Conservation (phyloP, 2,113 vertebrate species). For the Semicossyphus pulcher region DNA sequence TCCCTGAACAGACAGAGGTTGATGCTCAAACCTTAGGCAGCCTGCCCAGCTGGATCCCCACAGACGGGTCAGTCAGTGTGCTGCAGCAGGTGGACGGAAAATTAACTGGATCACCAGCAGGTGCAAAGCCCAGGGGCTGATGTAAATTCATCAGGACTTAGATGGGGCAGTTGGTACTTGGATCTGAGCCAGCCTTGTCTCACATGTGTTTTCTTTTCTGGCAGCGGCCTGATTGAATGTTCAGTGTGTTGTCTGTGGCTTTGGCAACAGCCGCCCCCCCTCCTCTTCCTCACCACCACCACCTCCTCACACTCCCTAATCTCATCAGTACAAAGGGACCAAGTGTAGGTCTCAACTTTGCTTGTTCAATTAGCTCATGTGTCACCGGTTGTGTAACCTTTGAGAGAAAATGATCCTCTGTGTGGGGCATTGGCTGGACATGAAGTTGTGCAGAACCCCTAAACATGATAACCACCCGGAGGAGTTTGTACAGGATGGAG, state of each 20-base stretch:
- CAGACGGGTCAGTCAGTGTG: slow-evolving; percentile 57
- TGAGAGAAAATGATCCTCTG: slow-evolving; percentile 48
- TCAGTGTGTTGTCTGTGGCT: slow-evolving; percentile 78
- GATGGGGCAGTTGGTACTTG: slow-evolving; percentile 78
- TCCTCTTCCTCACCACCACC: background rate
- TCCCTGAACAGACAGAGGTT: slow-evolving; percentile 14
- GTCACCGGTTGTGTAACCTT: slow-evolving; percentile 56
- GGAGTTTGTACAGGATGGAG: slow-evolving; percentile 32
- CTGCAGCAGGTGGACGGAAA: slow-evolving; percentile 74
- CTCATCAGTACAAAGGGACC: slow-evolving; percentile 64
- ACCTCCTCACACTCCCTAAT: slow-evolving; percentile 55
- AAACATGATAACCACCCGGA: slow-evolving; percentile 30
- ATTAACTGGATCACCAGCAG: slow-evolving; percentile 80
- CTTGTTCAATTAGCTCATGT: slow-evolving; percentile 53
- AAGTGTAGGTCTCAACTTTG: slow-evolving; percentile 39
- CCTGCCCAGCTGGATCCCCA: slow-evolving; percentile 58
- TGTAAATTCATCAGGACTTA: slow-evolving; percentile 79
- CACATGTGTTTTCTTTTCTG: slow-evolving; percentile 76
- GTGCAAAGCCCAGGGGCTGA: slow-evolving; percentile 80
- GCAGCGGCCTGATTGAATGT: slow-evolving; percentile 71
- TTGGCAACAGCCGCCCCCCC: slow-evolving; percentile 58
- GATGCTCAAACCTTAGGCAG: slow-evolving; percentile 45
- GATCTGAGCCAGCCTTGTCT: slow-evolving; percentile 70
- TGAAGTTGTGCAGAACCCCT: slow-evolving; percentile 16
- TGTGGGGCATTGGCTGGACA: slow-evolving; percentile 35